These are phyloP conservation scores for Engystomops pustulosus DNA, from an alignment of 2,113 vertebrate species.

Conservation along the genomic window DNA sequence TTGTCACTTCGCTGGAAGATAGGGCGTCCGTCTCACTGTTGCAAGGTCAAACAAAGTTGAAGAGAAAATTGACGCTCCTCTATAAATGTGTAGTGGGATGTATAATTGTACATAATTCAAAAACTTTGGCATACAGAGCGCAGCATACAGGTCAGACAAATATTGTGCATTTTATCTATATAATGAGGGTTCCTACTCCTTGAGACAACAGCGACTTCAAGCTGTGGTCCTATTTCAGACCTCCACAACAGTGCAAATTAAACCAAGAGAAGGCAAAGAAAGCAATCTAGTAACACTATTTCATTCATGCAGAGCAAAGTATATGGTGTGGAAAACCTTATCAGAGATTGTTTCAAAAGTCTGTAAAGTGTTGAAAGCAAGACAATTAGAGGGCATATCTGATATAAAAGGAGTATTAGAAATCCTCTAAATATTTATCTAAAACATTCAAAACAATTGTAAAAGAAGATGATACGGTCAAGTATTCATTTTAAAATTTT, in stretches of 20 bases:
- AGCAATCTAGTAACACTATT: slow-evolving; percentile 51
- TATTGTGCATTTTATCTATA: slow-evolving; percentile 41
- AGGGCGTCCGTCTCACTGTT: background rate
- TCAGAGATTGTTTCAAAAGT: slow-evolving; percentile 32
- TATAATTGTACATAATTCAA: slow-evolving; percentile 50
- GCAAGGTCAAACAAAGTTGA: slow-evolving; percentile 45
- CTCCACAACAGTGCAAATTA: slow-evolving; percentile 47
- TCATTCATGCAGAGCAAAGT: slow-evolving; percentile 45
- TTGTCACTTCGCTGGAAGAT: background rate
- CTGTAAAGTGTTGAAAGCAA: slow-evolving; percentile 41
- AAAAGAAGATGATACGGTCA: background rate
- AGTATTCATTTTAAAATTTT: background rate
- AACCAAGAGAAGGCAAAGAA: slow-evolving; percentile 40
- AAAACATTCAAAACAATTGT: background rate
- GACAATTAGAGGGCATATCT: slow-evolving; percentile 13
- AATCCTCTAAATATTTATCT: slow-evolving; percentile 7
- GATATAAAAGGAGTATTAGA: background rate
- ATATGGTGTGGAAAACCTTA: slow-evolving; percentile 46
- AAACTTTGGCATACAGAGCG: slow-evolving; percentile 9
- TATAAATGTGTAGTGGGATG: slow-evolving; percentile 6
- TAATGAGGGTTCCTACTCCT: slow-evolving; percentile 11
- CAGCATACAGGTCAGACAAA: slow-evolving; percentile 23
- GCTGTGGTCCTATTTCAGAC: slow-evolving; percentile 46
- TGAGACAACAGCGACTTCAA: slow-evolving; percentile 44
- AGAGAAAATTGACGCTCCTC: slow-evolving; percentile 24